phyloP scores from a whole-genome alignment of 2,888 invertebrate genomes.

The Liodrosophila aerea region DNA sequence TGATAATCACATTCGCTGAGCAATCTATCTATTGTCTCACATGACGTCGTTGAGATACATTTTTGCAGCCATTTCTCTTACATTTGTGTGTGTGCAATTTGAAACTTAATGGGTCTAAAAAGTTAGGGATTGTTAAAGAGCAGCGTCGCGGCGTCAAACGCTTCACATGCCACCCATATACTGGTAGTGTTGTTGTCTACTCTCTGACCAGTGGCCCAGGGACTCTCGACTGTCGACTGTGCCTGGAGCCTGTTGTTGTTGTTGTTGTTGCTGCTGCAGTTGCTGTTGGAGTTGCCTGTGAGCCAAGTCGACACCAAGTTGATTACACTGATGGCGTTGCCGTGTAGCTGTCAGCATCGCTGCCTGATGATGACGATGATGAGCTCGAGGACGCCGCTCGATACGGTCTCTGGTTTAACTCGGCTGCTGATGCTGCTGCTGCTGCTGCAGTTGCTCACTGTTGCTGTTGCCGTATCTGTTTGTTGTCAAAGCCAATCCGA shows the following conservation, averaged over 20 bases:
- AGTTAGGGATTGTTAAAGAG: slow-evolving; percentile 50
- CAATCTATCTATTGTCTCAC: slow-evolving; percentile 3
- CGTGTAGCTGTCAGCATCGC: slow-evolving; percentile 77
- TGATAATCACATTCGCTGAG: too few relatives aligned
- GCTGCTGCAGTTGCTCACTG: slow-evolving; percentile 32
- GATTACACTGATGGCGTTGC: slow-evolving; percentile 79
- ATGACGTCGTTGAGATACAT: slow-evolving; percentile 1
- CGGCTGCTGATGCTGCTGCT: slow-evolving; percentile 30
- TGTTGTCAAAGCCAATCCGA: slow-evolving; percentile 50
- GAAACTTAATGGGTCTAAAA: slow-evolving; percentile 73
- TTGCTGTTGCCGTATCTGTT: slow-evolving; percentile 65
- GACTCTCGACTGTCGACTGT: too few relatives aligned
- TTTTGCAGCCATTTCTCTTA: too few relatives aligned
- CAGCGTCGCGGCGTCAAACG: slow-evolving; percentile 31
- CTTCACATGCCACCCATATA: slow-evolving; percentile 67
- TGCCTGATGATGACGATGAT: slow-evolving; percentile 76
- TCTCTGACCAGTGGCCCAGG: slow-evolving; percentile 10
- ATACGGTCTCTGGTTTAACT: slow-evolving; percentile 25
- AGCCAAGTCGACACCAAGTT: slow-evolving; percentile 61
- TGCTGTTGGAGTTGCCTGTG: slow-evolving; percentile 17
- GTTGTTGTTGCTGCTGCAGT: slow-evolving; percentile 1
- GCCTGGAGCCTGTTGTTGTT: neutral
- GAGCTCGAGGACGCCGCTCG: slow-evolving; percentile 49
- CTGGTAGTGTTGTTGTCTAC: slow-evolving; percentile 9
- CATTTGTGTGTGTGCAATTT: slow-evolving; percentile 45